phyloP scores from a whole-genome alignment of 2,113 vertebrate species.

The Tachysurus vachellii region DNA sequence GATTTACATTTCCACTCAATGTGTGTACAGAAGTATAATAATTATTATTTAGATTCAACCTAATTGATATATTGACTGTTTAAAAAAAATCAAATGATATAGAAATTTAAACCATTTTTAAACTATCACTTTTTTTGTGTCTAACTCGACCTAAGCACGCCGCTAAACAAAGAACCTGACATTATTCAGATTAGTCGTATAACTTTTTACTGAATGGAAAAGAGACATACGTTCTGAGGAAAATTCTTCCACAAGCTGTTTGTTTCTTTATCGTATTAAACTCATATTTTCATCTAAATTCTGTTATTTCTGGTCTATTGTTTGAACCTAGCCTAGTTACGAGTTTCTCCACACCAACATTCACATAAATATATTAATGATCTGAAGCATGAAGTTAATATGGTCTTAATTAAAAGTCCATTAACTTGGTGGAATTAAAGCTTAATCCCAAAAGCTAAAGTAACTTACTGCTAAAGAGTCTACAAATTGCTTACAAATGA shows the following conservation, averaged over 20 bases:
- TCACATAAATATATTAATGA: slow-evolving; percentile 51
- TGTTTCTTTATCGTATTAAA: not conserved
- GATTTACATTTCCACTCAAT: not conserved
- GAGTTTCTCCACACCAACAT: slow-evolving; percentile 19
- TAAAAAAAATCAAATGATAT: too few relatives aligned
- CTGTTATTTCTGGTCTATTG: not conserved
- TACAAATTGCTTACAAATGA: slow-evolving; percentile 58
- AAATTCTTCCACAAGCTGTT: not conserved
- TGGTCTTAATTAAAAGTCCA: slow-evolving; percentile 47
- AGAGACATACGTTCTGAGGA: not conserved
- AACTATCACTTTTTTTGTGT: not conserved
- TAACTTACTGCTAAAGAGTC: slow-evolving; percentile 53
- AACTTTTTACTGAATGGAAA: not conserved
- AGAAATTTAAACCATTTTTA: not conserved
- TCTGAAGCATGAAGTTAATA: slow-evolving; percentile 46
- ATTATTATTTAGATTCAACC: not conserved
- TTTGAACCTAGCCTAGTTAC: not conserved
- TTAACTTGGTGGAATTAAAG: slow-evolving; percentile 40
- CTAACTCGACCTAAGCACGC: not conserved
- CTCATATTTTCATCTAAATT: not conserved
- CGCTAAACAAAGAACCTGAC: not conserved
- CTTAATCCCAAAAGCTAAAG: slow-evolving; percentile 50
- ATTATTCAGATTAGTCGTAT: not conserved
- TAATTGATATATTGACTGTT: not conserved
- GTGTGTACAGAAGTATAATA: not conserved